Evolutionary conservation across 2,113 vertebrate species (phyloP).

Genomic region (Hippocampus comes): DNA sequence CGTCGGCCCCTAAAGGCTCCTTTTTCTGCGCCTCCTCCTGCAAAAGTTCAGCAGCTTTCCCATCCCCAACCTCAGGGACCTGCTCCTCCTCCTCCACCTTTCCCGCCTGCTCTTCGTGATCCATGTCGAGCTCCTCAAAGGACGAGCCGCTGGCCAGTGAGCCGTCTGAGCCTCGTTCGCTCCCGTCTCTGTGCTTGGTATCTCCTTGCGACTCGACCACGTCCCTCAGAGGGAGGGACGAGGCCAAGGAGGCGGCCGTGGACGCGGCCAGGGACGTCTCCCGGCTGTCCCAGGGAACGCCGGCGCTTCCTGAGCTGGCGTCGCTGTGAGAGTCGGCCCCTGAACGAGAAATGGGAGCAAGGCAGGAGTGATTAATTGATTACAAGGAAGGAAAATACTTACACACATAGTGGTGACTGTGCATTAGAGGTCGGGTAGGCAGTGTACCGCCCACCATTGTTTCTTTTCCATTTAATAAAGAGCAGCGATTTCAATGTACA

Average conservation of each 20-base stretch:
- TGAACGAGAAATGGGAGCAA: constrained; percentile 25
- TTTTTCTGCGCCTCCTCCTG: constrained; percentile 44
- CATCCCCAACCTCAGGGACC: constrained; percentile 18
- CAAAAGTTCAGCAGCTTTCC: constrained; percentile 34
- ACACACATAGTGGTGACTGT: neutral
- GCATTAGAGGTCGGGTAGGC: neutral
- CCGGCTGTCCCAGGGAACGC: constrained; percentile 80
- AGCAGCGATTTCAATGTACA: neutral
- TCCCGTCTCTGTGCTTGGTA: constrained; percentile 41
- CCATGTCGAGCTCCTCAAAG: constrained; percentile 93
- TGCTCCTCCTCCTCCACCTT: constrained; percentile 25
- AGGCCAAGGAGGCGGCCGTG: constrained; percentile 72
- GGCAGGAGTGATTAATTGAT: neutral
- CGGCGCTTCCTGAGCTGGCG: constrained; percentile 77
- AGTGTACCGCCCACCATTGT: too few relatives aligned
- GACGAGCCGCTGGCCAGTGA: constrained; percentile 89
- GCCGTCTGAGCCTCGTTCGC: constrained; percentile 77
- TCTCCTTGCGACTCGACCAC: constrained; percentile 64
- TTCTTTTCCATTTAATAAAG: neutral
- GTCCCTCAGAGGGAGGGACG: constrained; percentile 72
- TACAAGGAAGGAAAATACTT: neutral
- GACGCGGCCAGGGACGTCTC: constrained; percentile 79
- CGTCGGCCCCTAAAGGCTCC: constrained; percentile 33
- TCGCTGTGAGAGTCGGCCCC: constrained; percentile 74
- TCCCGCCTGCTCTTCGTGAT: constrained; percentile 59